Base-by-base conservation (phyloP, 2,797 vertebrate species). In the Eulemur mongoz region DNA sequence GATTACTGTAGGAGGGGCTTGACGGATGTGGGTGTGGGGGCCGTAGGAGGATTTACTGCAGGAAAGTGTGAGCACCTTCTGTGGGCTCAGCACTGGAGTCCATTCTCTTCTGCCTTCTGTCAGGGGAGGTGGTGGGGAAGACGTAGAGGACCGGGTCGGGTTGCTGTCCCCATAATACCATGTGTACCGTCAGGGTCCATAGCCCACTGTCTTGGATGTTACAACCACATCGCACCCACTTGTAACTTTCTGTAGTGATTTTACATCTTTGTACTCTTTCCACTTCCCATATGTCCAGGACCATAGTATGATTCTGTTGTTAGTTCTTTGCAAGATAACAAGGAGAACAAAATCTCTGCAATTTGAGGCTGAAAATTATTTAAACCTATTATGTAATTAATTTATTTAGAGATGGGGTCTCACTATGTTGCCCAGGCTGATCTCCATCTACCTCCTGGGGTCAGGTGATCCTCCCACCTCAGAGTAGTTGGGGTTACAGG, bases 321-420 rank as follows among this genome's bases (percentile, higher is more conserved):
- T 88, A 89, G 27, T 15, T 89, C 67, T 94, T 96, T 82, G 67
- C 70, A 90, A 59, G 50, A 76, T 65, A 89, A 89, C 38, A 83
- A 89, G 35, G 57, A 80, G 45, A 35, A 61, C 67, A 30, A 73
- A 38, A 65, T 83, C 20, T 96, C 95, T 94, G 32, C n/a, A 86
- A 80, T 75, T 94, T 89, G 70, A 93, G 40, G 9, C 23, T 30
- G 32, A 84, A 91, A 48, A 45, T 43, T 72, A 65, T n/a, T 65
- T 65, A 65, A 65, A 18, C 61, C 30, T 65, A 65, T 65, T 65
- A 65, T n/a, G 30, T 65, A 65, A 32, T 65, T 65, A 25, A 57
- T 57, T 57, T 57, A 65, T n/a, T 65, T 65, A n/a, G 61, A 65
- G 32, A n/a, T 65, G 15, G 61, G 61, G 32, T n/a, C 61, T 65